Evolutionary conservation across 1,140 invertebrate genomes (phyloP).

Genomic region (Drosophila cardini): DNA sequence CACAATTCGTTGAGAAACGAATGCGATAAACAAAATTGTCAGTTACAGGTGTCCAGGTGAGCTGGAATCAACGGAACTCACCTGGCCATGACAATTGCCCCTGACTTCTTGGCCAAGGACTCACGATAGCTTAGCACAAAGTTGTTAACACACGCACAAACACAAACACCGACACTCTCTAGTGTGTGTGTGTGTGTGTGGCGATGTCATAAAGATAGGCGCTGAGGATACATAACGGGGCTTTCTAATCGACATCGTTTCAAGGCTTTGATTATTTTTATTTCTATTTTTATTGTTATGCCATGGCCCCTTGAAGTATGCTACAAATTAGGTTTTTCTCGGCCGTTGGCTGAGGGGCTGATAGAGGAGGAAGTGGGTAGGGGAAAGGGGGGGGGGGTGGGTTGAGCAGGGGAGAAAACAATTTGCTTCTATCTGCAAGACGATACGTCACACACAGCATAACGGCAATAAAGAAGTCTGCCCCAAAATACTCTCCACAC

Average conservation of each 20-base stretch:
- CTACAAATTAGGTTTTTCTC: conserved; percentile 57
- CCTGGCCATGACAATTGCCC: conserved; percentile 16
- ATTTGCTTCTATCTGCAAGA: conserved; percentile 77
- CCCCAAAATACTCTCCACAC: background rate
- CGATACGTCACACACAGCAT: conserved; percentile 72
- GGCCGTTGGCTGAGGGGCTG: conserved; percentile 8
- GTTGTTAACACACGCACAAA: conserved; percentile 29
- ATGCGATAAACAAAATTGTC: conserved; percentile 50
- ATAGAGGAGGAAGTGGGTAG: background rate
- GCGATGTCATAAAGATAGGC: conserved; percentile 78
- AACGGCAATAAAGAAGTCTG: conserved; percentile 23
- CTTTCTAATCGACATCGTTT: conserved; percentile 70
- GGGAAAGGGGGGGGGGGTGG: no score
- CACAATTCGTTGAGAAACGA: conserved; percentile 11
- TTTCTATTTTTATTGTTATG: conserved; percentile 62
- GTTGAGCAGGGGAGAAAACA: conserved; percentile 57
- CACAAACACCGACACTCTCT: background rate
- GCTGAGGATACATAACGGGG: conserved; percentile 55
- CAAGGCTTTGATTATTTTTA: conserved; percentile 70
- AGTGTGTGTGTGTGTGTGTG: conserved; percentile 22
- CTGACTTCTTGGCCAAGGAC: conserved; percentile 34
- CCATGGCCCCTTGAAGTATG: conserved; percentile 46
- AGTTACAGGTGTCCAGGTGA: conserved; percentile 43
- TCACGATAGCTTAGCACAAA: conserved; percentile 47
- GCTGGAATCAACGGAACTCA: conserved; percentile 25